A percentile compares a stretch with the other conserved stretches of the same genome.
phyloP scores from a whole-genome alignment of 2,113 vertebrate genomes.

The Myotis brandtii region DNA sequence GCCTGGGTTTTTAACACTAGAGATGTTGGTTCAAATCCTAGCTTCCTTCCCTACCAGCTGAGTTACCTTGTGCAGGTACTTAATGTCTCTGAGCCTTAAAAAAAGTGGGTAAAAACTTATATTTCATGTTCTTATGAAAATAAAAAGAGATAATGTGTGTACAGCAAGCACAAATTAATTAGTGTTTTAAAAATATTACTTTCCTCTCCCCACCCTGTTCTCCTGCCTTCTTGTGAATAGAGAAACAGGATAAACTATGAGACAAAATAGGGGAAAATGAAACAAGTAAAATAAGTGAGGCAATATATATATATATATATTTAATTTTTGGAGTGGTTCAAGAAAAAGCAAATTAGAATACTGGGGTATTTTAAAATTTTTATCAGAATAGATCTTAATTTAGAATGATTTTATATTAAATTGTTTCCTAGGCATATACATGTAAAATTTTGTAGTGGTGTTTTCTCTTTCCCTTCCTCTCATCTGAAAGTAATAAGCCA shows the following conservation, averaged over 20 bases:
- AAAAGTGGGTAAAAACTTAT: not conserved
- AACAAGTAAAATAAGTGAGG: not conserved
- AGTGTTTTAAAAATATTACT: not conserved
- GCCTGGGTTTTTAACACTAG: not conserved
- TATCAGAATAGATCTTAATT: not conserved
- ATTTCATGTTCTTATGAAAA: not conserved
- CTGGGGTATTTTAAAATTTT: not conserved
- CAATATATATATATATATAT: not conserved
- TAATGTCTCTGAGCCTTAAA: not conserved
- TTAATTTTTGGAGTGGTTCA: not conserved
- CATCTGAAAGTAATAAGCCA: not conserved
- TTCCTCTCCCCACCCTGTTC: not conserved
- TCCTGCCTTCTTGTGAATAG: not conserved
- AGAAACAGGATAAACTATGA: not conserved
- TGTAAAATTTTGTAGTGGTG: not conserved
- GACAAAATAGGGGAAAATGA: not conserved
- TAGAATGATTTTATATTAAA: conserved; percentile 33
- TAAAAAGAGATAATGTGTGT: not conserved
- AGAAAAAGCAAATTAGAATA: not conserved
- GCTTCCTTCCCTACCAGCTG: not conserved
- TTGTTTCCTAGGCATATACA: not conserved
- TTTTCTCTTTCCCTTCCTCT: not conserved
- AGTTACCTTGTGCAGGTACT: not conserved
- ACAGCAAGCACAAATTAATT: not conserved
- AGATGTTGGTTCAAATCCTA: not conserved